A percentile compares a stretch with the other conserved stretches of the same genome.
phyloP scores from a whole-genome alignment of 2,113 vertebrate genomes.

The Phrynocephalus versicolor region DNA sequence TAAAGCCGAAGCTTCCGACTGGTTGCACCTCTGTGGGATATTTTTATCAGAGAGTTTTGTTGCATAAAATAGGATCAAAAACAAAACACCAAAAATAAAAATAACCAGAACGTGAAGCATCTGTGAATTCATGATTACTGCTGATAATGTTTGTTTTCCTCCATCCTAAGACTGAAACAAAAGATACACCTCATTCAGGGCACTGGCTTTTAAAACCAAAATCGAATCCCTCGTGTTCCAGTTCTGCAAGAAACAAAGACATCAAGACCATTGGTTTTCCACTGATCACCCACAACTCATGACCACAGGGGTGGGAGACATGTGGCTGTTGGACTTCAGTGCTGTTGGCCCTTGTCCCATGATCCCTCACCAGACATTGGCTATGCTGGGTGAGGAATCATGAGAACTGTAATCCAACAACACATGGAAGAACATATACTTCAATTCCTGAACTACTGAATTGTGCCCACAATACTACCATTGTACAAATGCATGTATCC shows the following conservation, averaged over 20 bases:
- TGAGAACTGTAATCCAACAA: not conserved
- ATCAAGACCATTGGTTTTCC: not conserved
- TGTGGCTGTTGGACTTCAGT: not conserved
- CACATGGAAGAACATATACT: not conserved
- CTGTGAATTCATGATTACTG: conserved; percentile 36
- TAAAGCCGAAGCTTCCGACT: conserved; percentile 15
- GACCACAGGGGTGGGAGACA: not conserved
- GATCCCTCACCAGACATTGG: not conserved
- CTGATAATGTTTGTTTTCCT: not conserved
- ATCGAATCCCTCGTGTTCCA: not conserved
- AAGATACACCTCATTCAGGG: not conserved
- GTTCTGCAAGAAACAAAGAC: not conserved
- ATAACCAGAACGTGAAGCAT: conserved; percentile 36
- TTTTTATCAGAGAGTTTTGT: conserved; percentile 25
- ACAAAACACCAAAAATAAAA: conserved; percentile 22
- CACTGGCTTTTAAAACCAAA: not conserved
- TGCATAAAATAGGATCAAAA: conserved; percentile 50
- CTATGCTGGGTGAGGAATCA: not conserved
- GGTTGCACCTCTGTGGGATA: conserved; percentile 39
- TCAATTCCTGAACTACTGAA: not conserved
- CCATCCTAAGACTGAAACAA: not conserved
- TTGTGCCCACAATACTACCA: not conserved
- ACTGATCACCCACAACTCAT: not conserved
- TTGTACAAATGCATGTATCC: not conserved
- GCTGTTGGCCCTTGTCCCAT: no score